Percentiles rank a stretch among this genome's conserved stretches.
Evolutionary conservation across 1,140 invertebrate genomes (phyloP).

Genomic region (Caerostris extrusa): DNA sequence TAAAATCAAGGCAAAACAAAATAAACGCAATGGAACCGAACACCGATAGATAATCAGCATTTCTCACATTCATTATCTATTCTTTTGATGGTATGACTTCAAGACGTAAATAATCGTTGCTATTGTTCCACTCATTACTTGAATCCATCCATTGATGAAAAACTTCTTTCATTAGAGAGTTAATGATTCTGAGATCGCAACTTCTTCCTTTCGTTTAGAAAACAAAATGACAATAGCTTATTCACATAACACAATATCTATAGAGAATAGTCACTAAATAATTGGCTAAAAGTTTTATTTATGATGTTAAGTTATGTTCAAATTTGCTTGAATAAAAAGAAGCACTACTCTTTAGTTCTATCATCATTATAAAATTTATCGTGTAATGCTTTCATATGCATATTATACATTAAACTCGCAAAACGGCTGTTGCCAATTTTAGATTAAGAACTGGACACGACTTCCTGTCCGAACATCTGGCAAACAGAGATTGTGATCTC

Average conservation of each 20-base stretch:
- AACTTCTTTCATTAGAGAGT: background rate
- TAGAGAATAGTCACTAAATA: background rate
- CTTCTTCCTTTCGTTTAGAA: constrained; percentile 7
- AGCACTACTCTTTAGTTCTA: background rate
- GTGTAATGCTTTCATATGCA: too few relatives aligned
- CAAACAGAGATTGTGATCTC: too few relatives aligned
- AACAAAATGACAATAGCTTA: background rate
- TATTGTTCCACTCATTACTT: background rate
- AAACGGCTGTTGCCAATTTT: too few relatives aligned
- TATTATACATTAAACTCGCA: too few relatives aligned
- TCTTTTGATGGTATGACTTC: background rate
- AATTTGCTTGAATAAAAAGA: background rate
- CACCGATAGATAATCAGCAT: background rate
- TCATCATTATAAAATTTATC: background rate
- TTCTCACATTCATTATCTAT: constrained; percentile 3
- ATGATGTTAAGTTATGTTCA: background rate
- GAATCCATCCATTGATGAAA: background rate
- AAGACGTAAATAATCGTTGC: background rate
- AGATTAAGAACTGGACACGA: too few relatives aligned
- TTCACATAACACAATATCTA: background rate
- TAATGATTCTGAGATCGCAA: constrained; percentile 24
- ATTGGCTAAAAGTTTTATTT: background rate
- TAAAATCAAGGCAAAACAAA: background rate
- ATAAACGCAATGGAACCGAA: background rate
- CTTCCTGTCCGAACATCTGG: too few relatives aligned